Evolutionary conservation across 2,888 invertebrate genomes (phyloP).

Genomic region (Germaria angustata): DNA sequence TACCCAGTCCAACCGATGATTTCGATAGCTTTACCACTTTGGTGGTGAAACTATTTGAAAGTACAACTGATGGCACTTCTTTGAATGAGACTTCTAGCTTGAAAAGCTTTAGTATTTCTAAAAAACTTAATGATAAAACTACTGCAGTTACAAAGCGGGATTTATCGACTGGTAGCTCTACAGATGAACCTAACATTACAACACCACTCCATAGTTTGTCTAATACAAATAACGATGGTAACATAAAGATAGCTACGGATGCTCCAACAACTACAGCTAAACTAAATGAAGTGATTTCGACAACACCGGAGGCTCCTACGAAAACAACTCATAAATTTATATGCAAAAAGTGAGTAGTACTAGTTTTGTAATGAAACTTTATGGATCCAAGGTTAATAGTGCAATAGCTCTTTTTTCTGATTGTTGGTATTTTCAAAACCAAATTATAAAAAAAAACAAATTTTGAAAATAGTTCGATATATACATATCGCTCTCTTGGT

Average conservation of each 20-base stretch:
- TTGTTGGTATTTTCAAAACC: too few species aligned
- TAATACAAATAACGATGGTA: not conserved
- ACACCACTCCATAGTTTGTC: not conserved
- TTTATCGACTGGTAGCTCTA: conserved; percentile 2
- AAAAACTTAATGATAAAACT: not conserved
- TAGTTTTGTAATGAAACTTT: not conserved
- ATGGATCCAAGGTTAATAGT: not conserved
- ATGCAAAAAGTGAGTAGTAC: conserved; percentile 72
- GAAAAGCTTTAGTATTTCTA: not conserved
- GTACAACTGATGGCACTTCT: not conserved
- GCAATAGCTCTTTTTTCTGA: too few species aligned
- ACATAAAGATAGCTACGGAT: conserved; percentile 37
- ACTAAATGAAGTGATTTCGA: conserved; percentile 5
- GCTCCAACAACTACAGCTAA: not conserved
- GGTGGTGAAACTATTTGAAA: conserved; percentile 16
- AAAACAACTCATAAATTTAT: conserved; percentile 72
- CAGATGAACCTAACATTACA: not conserved
- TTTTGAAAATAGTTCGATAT: too few species aligned
- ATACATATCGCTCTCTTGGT: too few species aligned
- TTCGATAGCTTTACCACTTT: conserved; percentile 34
- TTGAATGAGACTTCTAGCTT: not conserved
- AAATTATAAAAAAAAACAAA: too few species aligned
- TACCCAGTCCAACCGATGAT: conserved; percentile 15
- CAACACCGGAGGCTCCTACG: not conserved
- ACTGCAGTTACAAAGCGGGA: conserved; percentile 8